A percentile compares a stretch with the other conserved stretches of the same genome.
Evolutionary conservation across 2,888 invertebrate genomes (phyloP).

Genomic region (Eumerus sabulonum): DNA sequence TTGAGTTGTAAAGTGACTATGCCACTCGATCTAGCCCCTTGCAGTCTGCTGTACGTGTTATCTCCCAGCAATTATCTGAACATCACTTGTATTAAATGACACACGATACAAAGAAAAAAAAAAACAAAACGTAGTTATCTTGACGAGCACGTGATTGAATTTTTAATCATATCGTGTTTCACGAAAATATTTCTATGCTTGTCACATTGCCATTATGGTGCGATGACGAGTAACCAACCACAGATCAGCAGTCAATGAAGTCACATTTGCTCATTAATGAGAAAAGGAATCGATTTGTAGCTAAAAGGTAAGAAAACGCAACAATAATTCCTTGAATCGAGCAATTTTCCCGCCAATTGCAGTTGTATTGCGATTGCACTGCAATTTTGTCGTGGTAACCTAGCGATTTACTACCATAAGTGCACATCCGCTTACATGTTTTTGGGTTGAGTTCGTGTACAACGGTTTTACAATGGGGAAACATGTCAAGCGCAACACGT

Average conservation of each 20-base stretch:
- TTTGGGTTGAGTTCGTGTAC: background rate
- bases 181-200: conserved; percentile 26
- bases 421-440: background rate
- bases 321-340: conserved; percentile 23
- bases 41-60: background rate
- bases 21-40: conserved; percentile 1
- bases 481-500: conserved; percentile 18
- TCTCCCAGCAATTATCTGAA: conserved; percentile 18
- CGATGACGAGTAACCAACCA: conserved; percentile 1
- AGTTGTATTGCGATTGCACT: conserved; percentile 16
- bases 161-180: conserved; percentile 57
- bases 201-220: conserved; percentile 26
- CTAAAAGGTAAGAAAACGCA: conserved; percentile 24
- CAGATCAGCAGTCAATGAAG: conserved; percentile 35
- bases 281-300: conserved; percentile 12
- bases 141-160: conserved; percentile 39
- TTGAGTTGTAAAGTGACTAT: background rate
- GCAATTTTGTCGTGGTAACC: conserved; percentile 6
- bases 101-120: background rate
- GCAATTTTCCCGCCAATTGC: conserved; percentile 40
- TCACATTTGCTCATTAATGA: conserved; percentile 19
- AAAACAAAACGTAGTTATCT: conserved; percentile 9
- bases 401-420: conserved; percentile 17
- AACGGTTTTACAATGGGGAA: background rate
- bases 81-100: too few species aligned